Conservation (phyloP, 1,140 invertebrate genomes). For the Zaprionus camerounensis region DNA sequence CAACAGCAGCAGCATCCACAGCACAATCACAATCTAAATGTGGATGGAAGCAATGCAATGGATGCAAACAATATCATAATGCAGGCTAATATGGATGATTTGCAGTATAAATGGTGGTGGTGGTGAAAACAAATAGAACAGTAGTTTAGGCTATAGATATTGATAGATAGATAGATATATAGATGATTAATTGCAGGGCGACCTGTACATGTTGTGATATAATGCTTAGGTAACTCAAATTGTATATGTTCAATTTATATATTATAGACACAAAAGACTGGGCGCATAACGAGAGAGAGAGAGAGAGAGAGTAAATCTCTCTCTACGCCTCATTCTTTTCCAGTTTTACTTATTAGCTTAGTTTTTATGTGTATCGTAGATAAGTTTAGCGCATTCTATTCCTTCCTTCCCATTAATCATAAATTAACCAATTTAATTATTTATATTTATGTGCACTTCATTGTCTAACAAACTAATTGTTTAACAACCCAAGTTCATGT, state of each 20-base stretch:
- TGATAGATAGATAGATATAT: constrained; percentile 14
- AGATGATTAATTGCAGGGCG: constrained; percentile 21
- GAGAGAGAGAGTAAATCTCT: neutral
- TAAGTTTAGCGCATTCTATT: constrained; percentile 49
- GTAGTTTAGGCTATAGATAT: constrained; percentile 57
- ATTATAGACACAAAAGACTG: neutral
- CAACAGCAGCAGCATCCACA: constrained; percentile 52
- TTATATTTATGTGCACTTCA: constrained; percentile 46
- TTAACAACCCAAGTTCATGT: constrained; percentile 39
- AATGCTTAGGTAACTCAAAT: constrained; percentile 73
- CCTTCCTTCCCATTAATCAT: neutral
- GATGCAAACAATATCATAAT: constrained; percentile 80
- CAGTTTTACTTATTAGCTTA: constrained; percentile 29
- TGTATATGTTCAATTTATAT: constrained; percentile 47
- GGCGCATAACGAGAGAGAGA: neutral
- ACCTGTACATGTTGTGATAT: constrained; percentile 72
- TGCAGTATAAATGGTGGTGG: constrained; percentile 84
- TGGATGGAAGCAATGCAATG: constrained; percentile 48
- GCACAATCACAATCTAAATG: constrained; percentile 72
- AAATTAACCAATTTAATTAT: constrained; percentile 33
- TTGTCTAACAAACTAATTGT: constrained; percentile 50
- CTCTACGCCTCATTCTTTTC: neutral
- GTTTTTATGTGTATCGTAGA: constrained; percentile 12
- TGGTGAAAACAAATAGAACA: constrained; percentile 68
- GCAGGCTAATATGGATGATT: constrained; percentile 83